A percentile compares a stretch with the other conserved stretches of the same genome.
These are phyloP conservation scores for Hypotaenidia philippensis DNA, from an alignment of 2,797 vertebrate genomes.

Conservation along the genomic window DNA sequence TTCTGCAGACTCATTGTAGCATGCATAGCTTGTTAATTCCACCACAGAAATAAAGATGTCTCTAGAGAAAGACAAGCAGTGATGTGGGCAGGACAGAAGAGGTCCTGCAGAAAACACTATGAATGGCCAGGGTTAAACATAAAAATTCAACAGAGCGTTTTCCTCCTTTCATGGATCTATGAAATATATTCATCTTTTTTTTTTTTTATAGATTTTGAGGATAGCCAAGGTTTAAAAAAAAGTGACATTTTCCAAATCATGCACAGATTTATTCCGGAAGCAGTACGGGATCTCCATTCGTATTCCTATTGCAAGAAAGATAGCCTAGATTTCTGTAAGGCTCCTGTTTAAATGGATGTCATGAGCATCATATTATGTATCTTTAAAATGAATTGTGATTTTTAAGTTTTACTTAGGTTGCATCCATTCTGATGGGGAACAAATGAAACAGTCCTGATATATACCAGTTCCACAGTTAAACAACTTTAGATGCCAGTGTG, in stretches of 20 bases:
- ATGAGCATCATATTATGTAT: background rate
- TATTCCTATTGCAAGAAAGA: background rate
- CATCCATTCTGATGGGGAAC: background rate
- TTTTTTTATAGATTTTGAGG: background rate
- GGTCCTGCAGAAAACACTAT: background rate
- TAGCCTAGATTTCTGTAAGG: background rate
- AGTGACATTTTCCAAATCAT: background rate
- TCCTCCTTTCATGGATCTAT: background rate
- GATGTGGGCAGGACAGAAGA: background rate
- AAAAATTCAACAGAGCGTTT: background rate
- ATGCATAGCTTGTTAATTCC: constrained; percentile 17
- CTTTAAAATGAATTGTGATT: background rate
- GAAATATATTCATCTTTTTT: background rate
- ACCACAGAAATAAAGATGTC: background rate
- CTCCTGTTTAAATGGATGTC: background rate
- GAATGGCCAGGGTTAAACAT: background rate
- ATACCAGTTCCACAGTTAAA: background rate
- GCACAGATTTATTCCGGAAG: background rate
- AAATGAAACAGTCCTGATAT: background rate
- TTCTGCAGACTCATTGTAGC: constrained; percentile 50
- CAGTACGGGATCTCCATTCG: background rate
- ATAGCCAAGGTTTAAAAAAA: background rate
- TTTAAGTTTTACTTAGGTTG: background rate
- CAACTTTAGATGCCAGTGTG: background rate
- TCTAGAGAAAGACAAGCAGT: background rate